Evolutionary conservation across 2,797 vertebrate species (phyloP), one percentile per base, ranked within the genome.

Genomic region (Pseudomugil gertrudae): DNA sequence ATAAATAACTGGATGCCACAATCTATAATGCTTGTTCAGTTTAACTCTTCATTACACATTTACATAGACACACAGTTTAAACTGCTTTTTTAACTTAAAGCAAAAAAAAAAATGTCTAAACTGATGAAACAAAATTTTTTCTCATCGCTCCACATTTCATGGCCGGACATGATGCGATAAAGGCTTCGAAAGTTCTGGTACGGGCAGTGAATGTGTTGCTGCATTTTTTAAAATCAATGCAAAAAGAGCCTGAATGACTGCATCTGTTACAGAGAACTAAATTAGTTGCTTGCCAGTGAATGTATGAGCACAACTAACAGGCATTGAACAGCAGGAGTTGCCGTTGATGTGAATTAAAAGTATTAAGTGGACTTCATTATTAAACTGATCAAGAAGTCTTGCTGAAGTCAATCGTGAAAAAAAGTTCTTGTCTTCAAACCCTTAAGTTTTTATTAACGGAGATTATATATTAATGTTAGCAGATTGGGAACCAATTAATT

Each of bases 141-240:
- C 51, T 55, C 24, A 15, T 2, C 24, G 10, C 35, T 72, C 26
- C 47, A 21, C 62, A 65, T 69, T 85, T 75, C 60, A 77, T 40
- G 58, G 75, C 72, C 54, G 54, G 72, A 63, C 3, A 9, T 29
- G 26, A 67, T 73, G 52, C 52, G 51, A 57, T 62, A 21, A 57
- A 48, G 26, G 65, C 45, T 38, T 45, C 29, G 24, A 77, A 63
- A 54, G 64, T 79, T 81, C 76, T 76, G 80, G 75, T 84, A 70
- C 65, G 26, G 69, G 61, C 67, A 79, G 80, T 64, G 60, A 74
- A 58, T 2, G 4, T 60, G 26, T 69, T 32, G 6, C 63, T 84
- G 80, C 70, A 27, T 71, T 26, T 43, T 78, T 63, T 79, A 35
- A 29, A 67, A 71, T 83, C 86, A 85, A 14, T 81, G 72, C 2